Conservation (phyloP, 2,888 invertebrate species). For the Tineola bisselliella region DNA sequence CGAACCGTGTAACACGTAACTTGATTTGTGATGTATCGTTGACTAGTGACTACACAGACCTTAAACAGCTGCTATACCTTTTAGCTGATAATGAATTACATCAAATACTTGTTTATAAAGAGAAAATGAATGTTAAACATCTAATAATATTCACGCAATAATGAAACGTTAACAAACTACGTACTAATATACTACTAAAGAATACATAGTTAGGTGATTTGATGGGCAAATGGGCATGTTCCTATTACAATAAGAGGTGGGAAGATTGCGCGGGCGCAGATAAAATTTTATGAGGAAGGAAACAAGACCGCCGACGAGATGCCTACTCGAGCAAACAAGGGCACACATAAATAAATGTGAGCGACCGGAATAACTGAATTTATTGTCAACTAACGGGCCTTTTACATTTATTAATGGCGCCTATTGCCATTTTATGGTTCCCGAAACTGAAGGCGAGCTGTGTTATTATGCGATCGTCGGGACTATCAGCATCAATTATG, state of each 20-base stretch:
- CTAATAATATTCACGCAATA: too few species aligned
- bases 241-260: slow-evolving; percentile 2
- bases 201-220: background rate
- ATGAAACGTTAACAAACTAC: background rate
- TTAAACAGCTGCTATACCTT: background rate
- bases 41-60: background rate
- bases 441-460: slow-evolving; percentile 15
- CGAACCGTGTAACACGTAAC: background rate
- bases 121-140: background rate
- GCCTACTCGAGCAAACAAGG: slow-evolving; percentile 19
- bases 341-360: slow-evolving; percentile 12
- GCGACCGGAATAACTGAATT: slow-evolving; percentile 24
- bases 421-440: slow-evolving; percentile 15
- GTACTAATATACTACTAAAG: background rate
- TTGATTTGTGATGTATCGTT: background rate
- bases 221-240: background rate
- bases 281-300: slow-evolving; percentile 25
- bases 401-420: slow-evolving; percentile 18
- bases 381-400: slow-evolving; percentile 21
- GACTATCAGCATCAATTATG: slow-evolving; percentile 13
- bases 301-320: slow-evolving; percentile 14
- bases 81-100: background rate
- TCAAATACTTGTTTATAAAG: background rate
- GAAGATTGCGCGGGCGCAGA: slow-evolving; percentile 23
- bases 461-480: slow-evolving; percentile 15